A percentile compares a stretch with the other conserved stretches of the same genome.
Conservation (phyloP, 2,888 invertebrate genomes). For the Fissipunctia ypsillon region DNA sequence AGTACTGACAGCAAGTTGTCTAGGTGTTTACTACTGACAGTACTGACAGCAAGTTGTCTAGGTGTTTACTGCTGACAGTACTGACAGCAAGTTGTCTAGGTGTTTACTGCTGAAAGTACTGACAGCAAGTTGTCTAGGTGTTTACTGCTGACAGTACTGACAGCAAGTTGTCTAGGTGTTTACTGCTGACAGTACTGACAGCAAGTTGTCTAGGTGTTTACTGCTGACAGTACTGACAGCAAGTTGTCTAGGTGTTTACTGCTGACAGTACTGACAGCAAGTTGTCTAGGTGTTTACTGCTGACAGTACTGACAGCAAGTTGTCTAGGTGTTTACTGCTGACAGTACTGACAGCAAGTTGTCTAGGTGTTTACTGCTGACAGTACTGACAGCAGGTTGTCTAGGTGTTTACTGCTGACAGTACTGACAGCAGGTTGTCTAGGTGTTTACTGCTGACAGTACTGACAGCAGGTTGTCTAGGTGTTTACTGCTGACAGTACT, state of each 20-base stretch:
- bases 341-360: no score
- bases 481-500: background rate
- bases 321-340: background rate
- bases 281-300: background rate
- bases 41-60: background rate
- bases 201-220: background rate
- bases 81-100: background rate
- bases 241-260: background rate
- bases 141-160: no score
- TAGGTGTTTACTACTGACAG: background rate
- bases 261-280: no score
- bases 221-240: no score
- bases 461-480: background rate
- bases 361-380: background rate
- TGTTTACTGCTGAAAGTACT: background rate
- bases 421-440: background rate
- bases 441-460: background rate
- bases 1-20: no score
- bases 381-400: background rate
- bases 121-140: background rate
- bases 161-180: background rate
- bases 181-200: no score
- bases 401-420: background rate
- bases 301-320: no score
- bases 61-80: background rate